Base-by-base conservation (phyloP, 2,113 vertebrate species). In the Pseudopodoces humilis region DNA sequence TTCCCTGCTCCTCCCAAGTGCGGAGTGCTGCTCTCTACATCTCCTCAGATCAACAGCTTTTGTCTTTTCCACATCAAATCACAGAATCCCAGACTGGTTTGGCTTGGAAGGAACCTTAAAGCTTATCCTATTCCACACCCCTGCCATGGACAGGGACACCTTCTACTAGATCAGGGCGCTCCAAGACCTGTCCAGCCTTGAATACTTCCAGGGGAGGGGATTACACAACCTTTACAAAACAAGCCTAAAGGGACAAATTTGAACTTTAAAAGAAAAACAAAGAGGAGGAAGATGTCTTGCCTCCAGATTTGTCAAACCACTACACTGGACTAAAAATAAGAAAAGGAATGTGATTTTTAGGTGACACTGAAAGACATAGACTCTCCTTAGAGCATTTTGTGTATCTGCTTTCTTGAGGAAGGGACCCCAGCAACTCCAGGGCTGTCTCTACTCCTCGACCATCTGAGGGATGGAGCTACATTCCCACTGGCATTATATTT, bases 1-100 rank as follows among this genome's bases (percentile, higher is more conserved):
- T 14, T 72, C 22, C 39, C 5, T 8, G 3, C n/a, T 69, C 0
- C 1, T 72, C 55, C 16, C 60, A 24, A 5, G 37, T 0, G 9
- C 50, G 31, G 50, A 24, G 65, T 11, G 27, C 24, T 63, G 58
- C 50, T 83, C 24, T 52, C 37, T 15, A 6, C 39, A 24, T 13
- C 47, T 79, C 31, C 41, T 67, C 18, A 67, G 46, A 65, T 30
- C 30, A 33, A 39, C 1, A 4, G 16, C 19, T 68, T 77, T 49
- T 15, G 4, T 70, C 74, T 60, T 84, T 72, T 44, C 55, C 60
- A 56, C 37, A 39, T 56, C 35, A 62, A 65, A 70, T 41, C 39
- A 41, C n/a, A 60, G 39, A 47, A 68, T 75, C 16, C 25, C 53
- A 60, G n/a, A 46, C 11, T 35, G 28, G 9, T 68, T 82, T 60